These are phyloP conservation scores for Dysmachus trigonus DNA, from an alignment of 2,888 invertebrate genomes.

Conservation along the genomic window DNA sequence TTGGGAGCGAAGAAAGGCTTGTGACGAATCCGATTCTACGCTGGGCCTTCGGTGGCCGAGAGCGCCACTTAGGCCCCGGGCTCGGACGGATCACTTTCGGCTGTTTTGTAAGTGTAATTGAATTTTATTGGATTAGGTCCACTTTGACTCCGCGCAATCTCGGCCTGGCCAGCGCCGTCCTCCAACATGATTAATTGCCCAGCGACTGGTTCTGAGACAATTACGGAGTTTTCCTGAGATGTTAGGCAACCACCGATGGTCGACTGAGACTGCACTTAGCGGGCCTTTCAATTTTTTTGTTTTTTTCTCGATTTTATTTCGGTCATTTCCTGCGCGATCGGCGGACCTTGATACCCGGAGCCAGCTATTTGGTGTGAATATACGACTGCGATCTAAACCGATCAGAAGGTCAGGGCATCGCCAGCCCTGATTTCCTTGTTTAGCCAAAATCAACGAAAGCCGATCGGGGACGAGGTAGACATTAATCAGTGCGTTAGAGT, in stretches of 20 bases:
- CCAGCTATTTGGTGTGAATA: neutral
- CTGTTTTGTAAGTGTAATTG: conserved; percentile 42
- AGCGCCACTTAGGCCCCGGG: conserved; percentile 28
- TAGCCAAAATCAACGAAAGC: neutral
- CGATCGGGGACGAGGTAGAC: neutral
- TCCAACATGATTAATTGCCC: conserved; percentile 38
- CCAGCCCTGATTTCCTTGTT: neutral
- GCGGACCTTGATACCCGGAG: neutral
- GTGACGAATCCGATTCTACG: conserved; percentile 34
- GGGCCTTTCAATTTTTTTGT: neutral
- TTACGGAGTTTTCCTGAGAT: conserved; percentile 26
- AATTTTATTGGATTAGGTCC: conserved; percentile 41
- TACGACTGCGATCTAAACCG: neutral
- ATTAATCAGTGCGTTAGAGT: neutral
- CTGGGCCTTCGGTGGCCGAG: neutral
- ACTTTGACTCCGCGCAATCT: conserved; percentile 32
- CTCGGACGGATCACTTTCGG: conserved; percentile 15
- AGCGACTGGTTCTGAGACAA: conserved; percentile 19
- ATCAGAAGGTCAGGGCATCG: neutral
- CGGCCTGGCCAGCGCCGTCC: neutral
- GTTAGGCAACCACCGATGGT: conserved; percentile 9
- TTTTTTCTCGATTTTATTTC: neutral
- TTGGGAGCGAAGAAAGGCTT: conserved; percentile 5
- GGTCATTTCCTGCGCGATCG: neutral
- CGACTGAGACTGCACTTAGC: conserved; percentile 26